Evolutionary conservation across 2,113 vertebrate species (phyloP).

Genomic region (Centropristis striata): DNA sequence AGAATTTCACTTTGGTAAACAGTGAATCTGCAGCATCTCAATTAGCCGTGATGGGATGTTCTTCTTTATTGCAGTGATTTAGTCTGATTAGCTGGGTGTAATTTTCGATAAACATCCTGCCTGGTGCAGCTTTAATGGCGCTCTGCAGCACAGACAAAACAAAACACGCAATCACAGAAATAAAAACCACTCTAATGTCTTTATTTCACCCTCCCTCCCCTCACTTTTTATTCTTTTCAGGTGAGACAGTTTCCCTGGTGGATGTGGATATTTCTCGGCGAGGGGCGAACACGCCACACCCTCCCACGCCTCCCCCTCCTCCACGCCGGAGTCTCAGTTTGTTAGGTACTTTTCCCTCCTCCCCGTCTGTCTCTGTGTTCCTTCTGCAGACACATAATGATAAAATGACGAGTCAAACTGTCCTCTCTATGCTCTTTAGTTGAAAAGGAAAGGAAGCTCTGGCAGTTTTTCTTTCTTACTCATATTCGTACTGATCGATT

Average conservation of each 20-base stretch:
- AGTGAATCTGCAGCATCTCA: conserved; percentile 60
- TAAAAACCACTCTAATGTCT: background rate
- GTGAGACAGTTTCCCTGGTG: conserved; percentile 96
- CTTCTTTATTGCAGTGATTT: conserved; percentile 61
- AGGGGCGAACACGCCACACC: conserved; percentile 91
- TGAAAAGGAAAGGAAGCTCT: background rate
- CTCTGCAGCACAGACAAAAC: conserved; percentile 37
- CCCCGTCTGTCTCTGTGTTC: background rate
- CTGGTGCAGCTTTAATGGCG: conserved; percentile 45
- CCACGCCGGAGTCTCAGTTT: conserved; percentile 97
- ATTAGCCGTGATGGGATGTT: conserved; percentile 52
- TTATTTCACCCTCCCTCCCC: background rate
- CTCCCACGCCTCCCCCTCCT: conserved; percentile 95
- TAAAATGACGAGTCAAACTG: background rate
- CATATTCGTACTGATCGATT: background rate
- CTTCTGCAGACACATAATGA: background rate
- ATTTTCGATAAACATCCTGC: conserved; percentile 62
- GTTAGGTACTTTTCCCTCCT: conserved; percentile 80
- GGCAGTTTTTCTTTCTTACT: background rate
- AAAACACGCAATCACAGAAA: background rate
- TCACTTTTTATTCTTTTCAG: conserved; percentile 66
- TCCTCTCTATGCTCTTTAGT: background rate
- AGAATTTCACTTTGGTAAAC: conserved; percentile 40
- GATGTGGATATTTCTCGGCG: conserved; percentile 96
- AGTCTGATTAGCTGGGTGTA: conserved; percentile 63